Base-by-base conservation (phyloP, 2,888 invertebrate species). In the Spatulosminthurus flaviceps region DNA sequence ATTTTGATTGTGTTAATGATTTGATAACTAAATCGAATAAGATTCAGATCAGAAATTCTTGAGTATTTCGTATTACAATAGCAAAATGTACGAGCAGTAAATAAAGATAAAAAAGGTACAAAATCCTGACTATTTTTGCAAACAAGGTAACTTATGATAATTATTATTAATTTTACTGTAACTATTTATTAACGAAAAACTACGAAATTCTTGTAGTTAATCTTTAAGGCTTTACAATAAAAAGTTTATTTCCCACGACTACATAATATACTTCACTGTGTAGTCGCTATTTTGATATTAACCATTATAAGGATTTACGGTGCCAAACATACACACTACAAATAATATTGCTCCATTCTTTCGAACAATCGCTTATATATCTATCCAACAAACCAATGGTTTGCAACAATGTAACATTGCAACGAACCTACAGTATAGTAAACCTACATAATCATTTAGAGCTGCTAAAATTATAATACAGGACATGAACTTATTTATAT, bases 271-370 rank as follows among this genome's bases (percentile, higher is more conserved):
- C n/a, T n/a, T n/a, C n/a, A n/a, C n/a, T n/a, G n/a, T n/a, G n/a
- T n/a, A n/a, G n/a, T n/a, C n/a, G n/a, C n/a, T n/a, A n/a, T n/a
- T n/a, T n/a, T n/a, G n/a, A n/a, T n/a, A n/a, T n/a, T n/a, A n/a
- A n/a, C n/a, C n/a, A n/a, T n/a, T n/a, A n/a, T n/a, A 51, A 19
- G 16, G n/a, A n/a, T 51, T 2, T 51, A 41, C 41, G 41, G 41
- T 41, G 41, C 16, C 5, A 19, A 51, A n/a, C 16, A 11, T 19
- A 51, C 19, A 51, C 51, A n/a, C 4, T 5, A n/a, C 51, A 51
- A 51, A 51, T 51, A 51, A 51, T 51, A 51, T 51, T 51, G 51
- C 51, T 51, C 51, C 51, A 51, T 51, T n/a, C 51, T n/a, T n/a
- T n/a, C 51, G 16, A 51, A 19, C 51, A 51, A 19, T 19, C n/a